Conservation (phyloP, 1,140 invertebrate genomes). For the Brachionus rotundiformis region DNA sequence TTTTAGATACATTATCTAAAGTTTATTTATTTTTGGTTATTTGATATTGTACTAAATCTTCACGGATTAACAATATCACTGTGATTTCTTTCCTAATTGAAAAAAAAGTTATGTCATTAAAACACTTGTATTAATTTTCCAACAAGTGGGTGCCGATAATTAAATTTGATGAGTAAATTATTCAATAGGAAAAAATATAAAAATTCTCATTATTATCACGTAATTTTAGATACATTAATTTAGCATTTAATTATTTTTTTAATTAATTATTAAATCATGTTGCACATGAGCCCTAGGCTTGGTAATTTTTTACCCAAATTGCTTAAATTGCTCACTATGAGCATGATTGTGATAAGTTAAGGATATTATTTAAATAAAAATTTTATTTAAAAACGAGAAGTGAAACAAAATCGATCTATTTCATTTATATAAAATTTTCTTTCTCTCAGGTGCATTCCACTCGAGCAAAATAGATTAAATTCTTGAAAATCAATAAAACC, state of each 20-base stretch:
- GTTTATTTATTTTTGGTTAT: neutral
- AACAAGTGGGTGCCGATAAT: neutral
- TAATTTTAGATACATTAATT: conserved; percentile 1
- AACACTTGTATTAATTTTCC: neutral
- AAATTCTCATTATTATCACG: neutral
- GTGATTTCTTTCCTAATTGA: neutral
- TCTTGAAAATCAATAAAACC: neutral
- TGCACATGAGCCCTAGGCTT: neutral
- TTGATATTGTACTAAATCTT: neutral
- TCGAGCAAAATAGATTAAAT: conserved; percentile 36
- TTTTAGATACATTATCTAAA: neutral
- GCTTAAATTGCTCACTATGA: neutral
- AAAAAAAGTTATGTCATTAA: neutral
- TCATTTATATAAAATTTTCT: neutral
- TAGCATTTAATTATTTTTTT: neutral
- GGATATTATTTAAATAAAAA: neutral
- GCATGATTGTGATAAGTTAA: neutral
- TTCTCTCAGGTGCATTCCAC: conserved; percentile 43
- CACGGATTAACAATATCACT: neutral
- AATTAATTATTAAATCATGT: neutral
- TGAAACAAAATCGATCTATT: neutral
- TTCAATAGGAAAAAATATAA: neutral
- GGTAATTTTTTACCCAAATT: neutral
- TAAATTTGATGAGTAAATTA: neutral
- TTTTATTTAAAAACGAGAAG: neutral